Conservation (phyloP, 2,797 vertebrate species). For the Leontocebus nigricollis region DNA sequence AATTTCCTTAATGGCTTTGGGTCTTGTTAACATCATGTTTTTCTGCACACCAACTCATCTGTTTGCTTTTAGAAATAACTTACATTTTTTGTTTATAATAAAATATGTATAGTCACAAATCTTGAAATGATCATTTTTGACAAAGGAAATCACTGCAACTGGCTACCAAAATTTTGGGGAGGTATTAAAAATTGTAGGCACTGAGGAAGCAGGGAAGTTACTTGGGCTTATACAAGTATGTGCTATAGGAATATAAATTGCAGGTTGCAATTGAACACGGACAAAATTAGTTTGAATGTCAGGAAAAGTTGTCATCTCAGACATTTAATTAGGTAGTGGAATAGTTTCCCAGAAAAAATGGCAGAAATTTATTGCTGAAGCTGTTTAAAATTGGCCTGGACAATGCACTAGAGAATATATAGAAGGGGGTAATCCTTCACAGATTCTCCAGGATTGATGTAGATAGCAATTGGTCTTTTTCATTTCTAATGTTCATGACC, state of each 20-base stretch:
- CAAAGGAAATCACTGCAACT: not conserved
- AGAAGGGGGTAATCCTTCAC: constrained; percentile 30
- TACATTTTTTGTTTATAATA: not conserved
- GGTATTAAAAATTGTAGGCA: not conserved
- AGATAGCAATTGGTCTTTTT: constrained; percentile 42
- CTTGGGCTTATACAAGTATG: constrained; percentile 8
- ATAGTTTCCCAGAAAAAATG: constrained; percentile 73
- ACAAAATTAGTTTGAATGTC: constrained; percentile 72
- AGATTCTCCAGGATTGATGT: constrained; percentile 42
- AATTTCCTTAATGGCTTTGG: constrained; percentile 34
- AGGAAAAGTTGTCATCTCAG: constrained; percentile 70
- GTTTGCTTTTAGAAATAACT: constrained; percentile 6
- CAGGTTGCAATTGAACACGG: constrained; percentile 54
- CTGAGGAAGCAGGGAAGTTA: not conserved
- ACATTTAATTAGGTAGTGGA: constrained; percentile 74
- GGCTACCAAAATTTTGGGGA: not conserved
- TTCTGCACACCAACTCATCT: not conserved
- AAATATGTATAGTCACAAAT: not conserved
- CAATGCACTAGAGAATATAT: constrained; percentile 50
- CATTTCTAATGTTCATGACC: constrained; percentile 54
- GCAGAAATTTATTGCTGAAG: constrained; percentile 67
- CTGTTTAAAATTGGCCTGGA: constrained; percentile 67
- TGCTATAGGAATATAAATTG: constrained; percentile 56
- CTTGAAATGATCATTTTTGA: constrained; percentile 39
- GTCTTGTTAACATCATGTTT: constrained; percentile 3